Evolutionary conservation across 2,888 invertebrate genomes (phyloP).

Genomic region (Ditula angustiorana): DNA sequence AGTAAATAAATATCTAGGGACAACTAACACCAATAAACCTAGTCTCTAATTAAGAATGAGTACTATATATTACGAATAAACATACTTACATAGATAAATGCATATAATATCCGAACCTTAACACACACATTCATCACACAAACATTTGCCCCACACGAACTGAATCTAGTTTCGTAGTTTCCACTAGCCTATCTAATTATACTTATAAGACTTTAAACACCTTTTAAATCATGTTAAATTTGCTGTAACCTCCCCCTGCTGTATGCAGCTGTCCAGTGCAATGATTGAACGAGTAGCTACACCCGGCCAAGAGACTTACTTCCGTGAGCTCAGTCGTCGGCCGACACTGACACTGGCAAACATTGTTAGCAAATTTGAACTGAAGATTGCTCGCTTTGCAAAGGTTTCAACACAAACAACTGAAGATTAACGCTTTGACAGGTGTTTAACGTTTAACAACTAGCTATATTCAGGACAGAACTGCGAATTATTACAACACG

Average conservation of each 20-base stretch:
- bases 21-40: too few relatives aligned
- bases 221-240: not conserved
- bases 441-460: not conserved
- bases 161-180: too few relatives aligned
- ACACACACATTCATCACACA: too few relatives aligned
- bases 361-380: slow-evolving; percentile 29
- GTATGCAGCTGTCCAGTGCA: not conserved
- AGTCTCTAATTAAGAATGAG: too few relatives aligned
- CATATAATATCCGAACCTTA: too few relatives aligned
- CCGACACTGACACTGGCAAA: slow-evolving; percentile 30
- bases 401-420: slow-evolving; percentile 9
- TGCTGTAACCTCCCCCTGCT: not conserved
- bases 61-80: too few relatives aligned
- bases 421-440: not conserved
- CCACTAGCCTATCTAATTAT: too few relatives aligned
- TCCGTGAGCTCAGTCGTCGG: slow-evolving; percentile 10
- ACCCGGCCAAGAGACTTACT: slow-evolving; percentile 21
- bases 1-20: too few relatives aligned
- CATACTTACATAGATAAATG: too few relatives aligned
- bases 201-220: not conserved
- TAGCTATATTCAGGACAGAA: not conserved
- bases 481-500: too few relatives aligned
- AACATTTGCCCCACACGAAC: too few relatives aligned
- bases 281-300: not conserved
- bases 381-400: slow-evolving; percentile 27